Conservation (phyloP, 2,797 vertebrate genomes). For the Anguilla marmorata region DNA sequence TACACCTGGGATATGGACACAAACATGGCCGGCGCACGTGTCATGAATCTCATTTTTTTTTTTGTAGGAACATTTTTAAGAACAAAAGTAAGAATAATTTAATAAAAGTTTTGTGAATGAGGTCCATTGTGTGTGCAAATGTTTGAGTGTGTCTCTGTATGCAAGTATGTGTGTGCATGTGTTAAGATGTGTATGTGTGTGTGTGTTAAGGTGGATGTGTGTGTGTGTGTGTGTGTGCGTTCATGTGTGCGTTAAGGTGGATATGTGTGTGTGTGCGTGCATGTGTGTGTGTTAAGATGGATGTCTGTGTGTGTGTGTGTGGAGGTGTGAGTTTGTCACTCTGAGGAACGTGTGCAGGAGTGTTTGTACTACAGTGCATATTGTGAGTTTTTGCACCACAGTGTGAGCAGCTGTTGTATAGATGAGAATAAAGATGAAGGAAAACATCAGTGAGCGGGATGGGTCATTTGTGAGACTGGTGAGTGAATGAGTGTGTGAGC, state of each 20-base stretch:
- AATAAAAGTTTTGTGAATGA: too few relatives aligned
- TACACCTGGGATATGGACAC: too few relatives aligned
- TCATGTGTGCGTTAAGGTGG: slow-evolving; percentile 33
- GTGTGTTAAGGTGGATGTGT: background rate
- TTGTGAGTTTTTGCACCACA: background rate
- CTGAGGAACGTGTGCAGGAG: background rate
- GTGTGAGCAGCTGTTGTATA: background rate
- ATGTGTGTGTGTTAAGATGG: background rate
- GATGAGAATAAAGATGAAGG: background rate
- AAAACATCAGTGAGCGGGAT: background rate
- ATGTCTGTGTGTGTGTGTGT: slow-evolving; percentile 30
- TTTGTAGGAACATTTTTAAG: too few relatives aligned
- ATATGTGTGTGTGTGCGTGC: slow-evolving; percentile 34
- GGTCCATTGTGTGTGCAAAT: slow-evolving; percentile 31
- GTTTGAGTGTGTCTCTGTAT: background rate
- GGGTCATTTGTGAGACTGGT: background rate
- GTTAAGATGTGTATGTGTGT: background rate
- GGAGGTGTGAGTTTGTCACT: background rate
- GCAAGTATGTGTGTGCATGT: slow-evolving; percentile 29
- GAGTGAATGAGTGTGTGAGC: background rate
- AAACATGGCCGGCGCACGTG: too few relatives aligned
- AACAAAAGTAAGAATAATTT: too few relatives aligned
- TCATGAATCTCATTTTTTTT: too few relatives aligned
- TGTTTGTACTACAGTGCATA: background rate
- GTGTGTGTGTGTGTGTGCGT: background rate